Percentiles rank a stretch among this genome's conserved stretches.
Conservation (phyloP, 2,888 invertebrate species). For the Melanostoma mellinum region DNA sequence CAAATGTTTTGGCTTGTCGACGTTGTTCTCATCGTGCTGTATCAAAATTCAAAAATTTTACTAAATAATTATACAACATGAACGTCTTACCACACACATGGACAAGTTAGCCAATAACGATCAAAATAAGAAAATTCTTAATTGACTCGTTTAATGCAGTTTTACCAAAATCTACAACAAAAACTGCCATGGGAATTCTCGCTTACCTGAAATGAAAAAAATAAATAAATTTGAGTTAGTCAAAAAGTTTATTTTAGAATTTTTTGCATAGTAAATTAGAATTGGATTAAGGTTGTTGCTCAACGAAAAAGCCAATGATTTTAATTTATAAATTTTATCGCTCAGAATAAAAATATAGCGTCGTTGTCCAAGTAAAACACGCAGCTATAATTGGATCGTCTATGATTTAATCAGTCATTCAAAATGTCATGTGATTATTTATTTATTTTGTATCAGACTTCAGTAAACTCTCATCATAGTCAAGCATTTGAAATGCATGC, state of each 20-base stretch:
- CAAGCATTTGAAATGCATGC: conserved; percentile 16
- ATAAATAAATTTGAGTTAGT: conserved; percentile 16
- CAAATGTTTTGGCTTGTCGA: conserved; percentile 6
- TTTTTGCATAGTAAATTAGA: not conserved
- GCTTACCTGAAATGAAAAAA: conserved; percentile 64
- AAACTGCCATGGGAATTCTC: conserved; percentile 24
- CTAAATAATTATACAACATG: not conserved
- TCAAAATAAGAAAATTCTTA: conserved; percentile 39
- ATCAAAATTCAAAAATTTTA: not conserved
- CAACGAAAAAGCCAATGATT: conserved; percentile 40
- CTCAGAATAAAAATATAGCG: not conserved
- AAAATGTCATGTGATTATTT: conserved; percentile 42
- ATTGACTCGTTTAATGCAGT: conserved; percentile 48
- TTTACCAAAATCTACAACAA: conserved; percentile 19
- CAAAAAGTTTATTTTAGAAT: not conserved
- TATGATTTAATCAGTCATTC: conserved; percentile 43
- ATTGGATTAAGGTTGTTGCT: not conserved
- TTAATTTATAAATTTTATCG: not conserved
- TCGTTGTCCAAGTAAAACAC: conserved; percentile 26
- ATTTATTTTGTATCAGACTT: conserved; percentile 38
- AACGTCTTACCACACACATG: conserved; percentile 45
- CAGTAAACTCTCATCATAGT: not conserved
- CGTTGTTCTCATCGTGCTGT: not conserved
- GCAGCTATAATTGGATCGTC: conserved; percentile 25
- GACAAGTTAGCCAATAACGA: conserved; percentile 27